Evolutionary conservation across 2,797 vertebrate species (phyloP), one percentile per base, ranked within the genome.

Genomic region (Myripristis murdjan): DNA sequence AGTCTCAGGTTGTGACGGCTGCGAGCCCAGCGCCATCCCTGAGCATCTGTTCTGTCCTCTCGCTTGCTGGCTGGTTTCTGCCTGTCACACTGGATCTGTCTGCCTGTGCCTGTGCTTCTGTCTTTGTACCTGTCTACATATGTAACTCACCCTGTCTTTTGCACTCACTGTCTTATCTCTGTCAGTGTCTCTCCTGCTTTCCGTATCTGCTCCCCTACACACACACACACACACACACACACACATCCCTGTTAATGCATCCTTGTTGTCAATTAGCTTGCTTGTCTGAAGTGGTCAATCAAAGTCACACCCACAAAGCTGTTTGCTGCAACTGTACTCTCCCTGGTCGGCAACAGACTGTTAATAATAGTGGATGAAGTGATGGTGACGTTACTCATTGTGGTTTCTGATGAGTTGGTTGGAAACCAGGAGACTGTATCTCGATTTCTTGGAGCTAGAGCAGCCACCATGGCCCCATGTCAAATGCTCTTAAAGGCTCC

Each of bases 1-100:
- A 63, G 77, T 70, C 39, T 46, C 62, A n/a, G 70, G 65, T 69
- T 59, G 79, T 79, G 82, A 84, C 53, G 78, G 66, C 64, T 69
- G 53, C 4, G 28, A 77, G 82, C 53, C n/a, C 60, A 3, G 63
- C 55, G 54, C 57, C 56, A 9, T 89, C 86, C 88, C 83, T 0
- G 6, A 85, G 77, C 88, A 90, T 90, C 89, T 90, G 86, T 67
- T 86, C 79, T 14, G 23, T 85, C 53, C 77, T 75, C 83, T 80
- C 66, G 33, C 69, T 89, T 58, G 71, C 79, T 75, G 77, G 68
- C 79, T 81, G 77, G 57, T 83, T 82, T 76, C 49, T 66, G 62
- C 67, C 67, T 74, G 85, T 91, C 84, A 83, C 74, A 33, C 52
- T 53, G 11, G 28, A 85, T 81, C 76, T 28, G 51, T 74, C 58